Percentiles rank a stretch among this genome's conserved stretches.
phyloP scores from a whole-genome alignment of 2,797 vertebrate genomes.

The Argentina silus region DNA sequence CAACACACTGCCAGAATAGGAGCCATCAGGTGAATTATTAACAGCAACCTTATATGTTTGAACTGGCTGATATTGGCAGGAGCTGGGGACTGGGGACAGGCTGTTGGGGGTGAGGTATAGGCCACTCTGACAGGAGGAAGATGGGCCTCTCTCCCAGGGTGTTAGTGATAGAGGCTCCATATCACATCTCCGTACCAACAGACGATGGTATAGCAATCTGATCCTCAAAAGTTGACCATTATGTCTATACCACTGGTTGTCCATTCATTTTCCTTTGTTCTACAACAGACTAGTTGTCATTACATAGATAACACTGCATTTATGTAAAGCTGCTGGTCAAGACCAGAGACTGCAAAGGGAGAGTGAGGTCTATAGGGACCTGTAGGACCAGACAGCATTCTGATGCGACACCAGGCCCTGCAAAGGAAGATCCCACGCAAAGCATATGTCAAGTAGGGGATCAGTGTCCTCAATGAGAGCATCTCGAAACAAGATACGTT shows the following conservation, averaged over 20 bases:
- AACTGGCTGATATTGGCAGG: conserved; percentile 8
- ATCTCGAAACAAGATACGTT: not conserved
- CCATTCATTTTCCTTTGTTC: not conserved
- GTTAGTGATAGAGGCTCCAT: conserved; percentile 44
- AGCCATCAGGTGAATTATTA: conserved; percentile 62
- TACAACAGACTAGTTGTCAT: not conserved
- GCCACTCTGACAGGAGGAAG: conserved; percentile 17
- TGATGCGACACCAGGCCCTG: not conserved
- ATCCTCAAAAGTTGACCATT: not conserved
- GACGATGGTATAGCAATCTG: not conserved
- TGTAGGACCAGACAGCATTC: not conserved
- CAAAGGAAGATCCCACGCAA: not conserved
- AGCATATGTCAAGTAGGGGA: too few relatives aligned
- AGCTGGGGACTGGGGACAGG: not conserved
- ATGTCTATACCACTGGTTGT: not conserved
- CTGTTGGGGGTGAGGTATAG: not conserved
- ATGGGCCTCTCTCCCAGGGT: conserved; percentile 34
- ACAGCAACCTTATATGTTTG: conserved; percentile 49
- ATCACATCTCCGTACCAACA: not conserved
- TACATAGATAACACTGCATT: not conserved
- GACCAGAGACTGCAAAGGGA: too few relatives aligned
- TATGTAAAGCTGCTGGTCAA: not conserved
- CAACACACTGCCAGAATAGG: conserved; percentile 26
- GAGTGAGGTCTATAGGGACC: too few relatives aligned
- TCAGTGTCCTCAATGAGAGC: not conserved